Evolutionary conservation across 2,888 invertebrate species (phyloP).

Genomic region (Hirtodrosophila confusa): DNA sequence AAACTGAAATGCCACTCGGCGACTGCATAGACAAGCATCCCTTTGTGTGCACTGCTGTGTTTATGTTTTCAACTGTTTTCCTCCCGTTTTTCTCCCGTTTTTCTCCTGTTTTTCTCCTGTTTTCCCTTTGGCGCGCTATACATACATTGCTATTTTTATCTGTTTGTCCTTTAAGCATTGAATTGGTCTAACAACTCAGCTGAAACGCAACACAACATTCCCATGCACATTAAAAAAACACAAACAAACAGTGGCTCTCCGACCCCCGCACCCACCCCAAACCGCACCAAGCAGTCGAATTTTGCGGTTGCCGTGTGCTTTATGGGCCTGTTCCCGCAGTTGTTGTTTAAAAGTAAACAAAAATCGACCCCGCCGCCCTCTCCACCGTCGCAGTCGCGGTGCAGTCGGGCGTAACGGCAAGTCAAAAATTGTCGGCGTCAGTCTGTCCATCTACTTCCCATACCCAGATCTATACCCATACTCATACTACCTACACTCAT

Average conservation of each 20-base stretch:
- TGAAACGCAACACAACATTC: conserved; percentile 50
- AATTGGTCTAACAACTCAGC: conserved; percentile 47
- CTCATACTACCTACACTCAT: not conserved
- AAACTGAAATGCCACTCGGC: conserved; percentile 72
- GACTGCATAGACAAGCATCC: conserved; percentile 40
- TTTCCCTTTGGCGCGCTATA: conserved; percentile 13
- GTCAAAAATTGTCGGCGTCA: conserved; percentile 67
- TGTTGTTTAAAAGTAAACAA: conserved; percentile 55
- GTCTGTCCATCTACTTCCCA: conserved; percentile 47
- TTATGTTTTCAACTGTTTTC: conserved; percentile 4
- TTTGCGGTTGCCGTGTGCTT: conserved; percentile 64
- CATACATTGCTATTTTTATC: conserved; percentile 2
- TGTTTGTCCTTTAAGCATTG: conserved; percentile 14
- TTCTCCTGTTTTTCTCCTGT: not conserved
- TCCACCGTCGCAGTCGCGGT: conserved; percentile 14
- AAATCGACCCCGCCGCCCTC: conserved; percentile 11
- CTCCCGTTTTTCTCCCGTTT: not conserved
- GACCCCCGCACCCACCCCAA: not conserved
- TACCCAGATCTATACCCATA: conserved; percentile 24
- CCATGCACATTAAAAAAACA: conserved; percentile 47
- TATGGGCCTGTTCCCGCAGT: conserved; percentile 45
- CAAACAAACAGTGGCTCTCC: conserved; percentile 3
- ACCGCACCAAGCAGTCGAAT: conserved; percentile 25
- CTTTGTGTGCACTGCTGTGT: conserved; percentile 35
- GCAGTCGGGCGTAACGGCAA: conserved; percentile 70